phyloP scores from a whole-genome alignment of 2,797 vertebrate species.

The Dendrocincla tyrannina region DNA sequence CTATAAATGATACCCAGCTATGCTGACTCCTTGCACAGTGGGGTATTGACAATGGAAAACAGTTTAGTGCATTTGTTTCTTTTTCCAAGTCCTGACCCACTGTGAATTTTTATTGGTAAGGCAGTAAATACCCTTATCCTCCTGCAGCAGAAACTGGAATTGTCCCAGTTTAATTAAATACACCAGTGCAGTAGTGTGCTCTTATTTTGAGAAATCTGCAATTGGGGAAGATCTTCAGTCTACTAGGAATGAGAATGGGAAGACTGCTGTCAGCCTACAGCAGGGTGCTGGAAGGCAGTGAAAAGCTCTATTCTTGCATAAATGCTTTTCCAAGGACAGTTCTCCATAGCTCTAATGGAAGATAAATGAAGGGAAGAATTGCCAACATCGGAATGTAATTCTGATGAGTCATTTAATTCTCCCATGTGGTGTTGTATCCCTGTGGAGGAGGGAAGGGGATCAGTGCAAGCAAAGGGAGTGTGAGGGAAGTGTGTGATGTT shows the following conservation, averaged over 20 bases:
- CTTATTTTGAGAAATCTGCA: slow-evolving; percentile 1
- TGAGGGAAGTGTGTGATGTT: not conserved
- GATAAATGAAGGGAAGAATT: not conserved
- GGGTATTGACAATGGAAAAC: not conserved
- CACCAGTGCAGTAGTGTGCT: not conserved
- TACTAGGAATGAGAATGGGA: not conserved
- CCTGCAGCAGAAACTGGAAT: not conserved
- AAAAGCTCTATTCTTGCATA: not conserved
- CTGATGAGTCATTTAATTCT: not conserved
- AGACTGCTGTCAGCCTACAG: not conserved
- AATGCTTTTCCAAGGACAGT: not conserved
- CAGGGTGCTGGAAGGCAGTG: not conserved
- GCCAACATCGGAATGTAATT: not conserved
- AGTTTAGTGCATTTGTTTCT: not conserved
- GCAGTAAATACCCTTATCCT: slow-evolving; percentile 2
- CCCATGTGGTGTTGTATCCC: not conserved
- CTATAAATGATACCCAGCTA: not conserved
- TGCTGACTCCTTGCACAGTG: not conserved
- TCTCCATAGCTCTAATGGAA: not conserved
- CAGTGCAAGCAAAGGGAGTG: not conserved
- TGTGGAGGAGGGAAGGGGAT: not conserved
- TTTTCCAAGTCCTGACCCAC: not conserved
- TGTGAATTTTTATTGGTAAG: slow-evolving; percentile 22
- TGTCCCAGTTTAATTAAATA: not conserved
- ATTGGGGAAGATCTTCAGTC: not conserved